Evolutionary conservation across 2,797 vertebrate species (phyloP).

Genomic region (Onychomys arenicola): DNA sequence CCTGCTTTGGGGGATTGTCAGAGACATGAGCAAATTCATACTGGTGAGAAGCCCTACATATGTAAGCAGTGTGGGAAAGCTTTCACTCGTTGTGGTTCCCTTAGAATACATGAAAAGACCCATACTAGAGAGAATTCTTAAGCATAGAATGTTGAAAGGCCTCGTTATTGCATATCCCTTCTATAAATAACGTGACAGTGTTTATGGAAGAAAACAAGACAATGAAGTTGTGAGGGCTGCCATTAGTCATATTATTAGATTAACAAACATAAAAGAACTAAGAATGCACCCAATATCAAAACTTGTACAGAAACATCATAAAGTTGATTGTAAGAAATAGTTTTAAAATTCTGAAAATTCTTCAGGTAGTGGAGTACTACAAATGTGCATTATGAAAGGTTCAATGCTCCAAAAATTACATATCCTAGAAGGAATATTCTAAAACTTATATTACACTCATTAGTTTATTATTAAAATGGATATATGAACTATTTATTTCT

Average conservation of each 20-base stretch:
- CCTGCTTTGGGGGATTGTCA: not conserved
- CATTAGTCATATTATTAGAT: not conserved
- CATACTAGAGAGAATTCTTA: not conserved
- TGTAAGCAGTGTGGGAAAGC: conserved; percentile 41
- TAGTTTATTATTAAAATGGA: not conserved
- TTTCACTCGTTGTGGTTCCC: not conserved
- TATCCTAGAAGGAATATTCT: not conserved
- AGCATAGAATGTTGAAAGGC: not conserved
- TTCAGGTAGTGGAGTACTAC: not conserved
- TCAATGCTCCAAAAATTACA: not conserved
- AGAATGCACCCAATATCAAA: not conserved
- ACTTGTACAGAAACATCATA: not conserved
- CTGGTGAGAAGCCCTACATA: not conserved
- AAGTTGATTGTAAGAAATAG: not conserved
- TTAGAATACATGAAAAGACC: not conserved
- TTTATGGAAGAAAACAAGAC: not conserved
- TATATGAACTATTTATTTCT: not conserved
- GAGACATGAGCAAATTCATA: not conserved
- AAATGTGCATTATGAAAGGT: not conserved
- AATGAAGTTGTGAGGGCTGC: not conserved
- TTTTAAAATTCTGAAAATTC: not conserved
- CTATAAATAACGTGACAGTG: not conserved
- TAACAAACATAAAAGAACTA: not conserved
- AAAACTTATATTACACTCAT: not conserved
- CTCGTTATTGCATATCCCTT: not conserved